A percentile compares a stretch with the other conserved stretches of the same genome.
Evolutionary conservation across 2,888 invertebrate species (phyloP).

Genomic region (Tetranychus truncatus): DNA sequence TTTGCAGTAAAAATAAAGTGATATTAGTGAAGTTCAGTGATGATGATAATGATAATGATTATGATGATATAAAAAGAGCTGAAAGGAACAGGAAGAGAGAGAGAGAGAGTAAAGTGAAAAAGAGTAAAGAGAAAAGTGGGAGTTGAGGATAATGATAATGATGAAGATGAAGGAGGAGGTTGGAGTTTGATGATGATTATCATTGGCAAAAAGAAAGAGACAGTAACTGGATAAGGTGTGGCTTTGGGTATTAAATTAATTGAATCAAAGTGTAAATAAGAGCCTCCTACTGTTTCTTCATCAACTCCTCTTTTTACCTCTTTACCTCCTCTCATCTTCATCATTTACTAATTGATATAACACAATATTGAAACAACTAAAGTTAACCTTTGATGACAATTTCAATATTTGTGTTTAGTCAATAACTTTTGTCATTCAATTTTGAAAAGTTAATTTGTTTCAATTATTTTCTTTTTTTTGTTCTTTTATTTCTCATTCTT

Average conservation of each 20-base stretch:
- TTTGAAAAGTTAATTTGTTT: neutral
- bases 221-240: neutral
- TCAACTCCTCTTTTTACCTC: neutral
- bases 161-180: neutral
- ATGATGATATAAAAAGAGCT: neutral
- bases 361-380: too few species aligned
- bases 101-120: neutral
- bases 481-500: neutral
- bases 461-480: neutral
- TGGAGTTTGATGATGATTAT: neutral
- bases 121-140: neutral
- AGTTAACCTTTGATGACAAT: too few species aligned
- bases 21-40: neutral
- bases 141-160: neutral
- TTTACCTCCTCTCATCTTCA: neutral
- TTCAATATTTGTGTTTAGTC: too few species aligned
- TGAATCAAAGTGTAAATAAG: neutral
- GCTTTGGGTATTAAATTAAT: neutral
- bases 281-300: neutral
- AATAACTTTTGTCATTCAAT: too few species aligned
- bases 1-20: neutral
- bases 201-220: neutral
- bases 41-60: neutral
- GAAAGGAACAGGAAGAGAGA: slow-evolving; percentile 4
- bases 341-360: neutral